Base-by-base conservation (phyloP, 2,113 vertebrate genomes). In the Oreochromis aureus region DNA sequence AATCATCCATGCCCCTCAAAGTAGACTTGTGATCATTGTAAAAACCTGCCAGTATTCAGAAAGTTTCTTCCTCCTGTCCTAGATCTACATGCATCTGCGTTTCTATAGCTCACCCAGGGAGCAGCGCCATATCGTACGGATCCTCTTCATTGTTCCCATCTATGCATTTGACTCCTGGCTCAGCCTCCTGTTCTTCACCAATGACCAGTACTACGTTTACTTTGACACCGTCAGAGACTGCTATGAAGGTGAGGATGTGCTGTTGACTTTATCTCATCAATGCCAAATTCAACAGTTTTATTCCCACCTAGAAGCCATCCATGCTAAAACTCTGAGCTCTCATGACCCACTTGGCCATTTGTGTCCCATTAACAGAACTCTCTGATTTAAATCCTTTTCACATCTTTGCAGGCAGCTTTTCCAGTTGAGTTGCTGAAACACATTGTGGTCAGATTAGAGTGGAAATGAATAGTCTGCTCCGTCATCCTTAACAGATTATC, bases 151-250 rank as follows among this genome's bases (percentile, higher is more conserved):
- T 6, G 99, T 99, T 39, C 99, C 99, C 79, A 99, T 99, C 94
- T 99, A 99, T 0, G 98, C 98, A 95, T 98, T 99, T 3, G 99
- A 99, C 94, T 99, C 98, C 1, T 99, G 99, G 99, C 98, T 99
- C 95, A 99, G 99, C 86, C 98, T 99, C 30, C 98, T 99, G 39
- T 99, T 99, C 96, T 99, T 99, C 97, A 99, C 98, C 95, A 99
- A 99, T 6, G 98, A 99, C 95, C 98, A 99, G 95, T 99, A 98
- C 98, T 99, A 99, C n/a, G 98, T 99, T 85, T 99, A 99, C 97
- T 99, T 99, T 0, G 97, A 98, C 94, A 99, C 98, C 0, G 95
- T 99, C 84, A 96, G 98, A 11, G 99, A 99, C 96, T 99, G 99
- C 96, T 99, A 99, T 1, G 99, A 99, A 94, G 99, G 99, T 99